Base-by-base conservation (phyloP, 2,888 invertebrate genomes). In the Melipona beecheii region DNA sequence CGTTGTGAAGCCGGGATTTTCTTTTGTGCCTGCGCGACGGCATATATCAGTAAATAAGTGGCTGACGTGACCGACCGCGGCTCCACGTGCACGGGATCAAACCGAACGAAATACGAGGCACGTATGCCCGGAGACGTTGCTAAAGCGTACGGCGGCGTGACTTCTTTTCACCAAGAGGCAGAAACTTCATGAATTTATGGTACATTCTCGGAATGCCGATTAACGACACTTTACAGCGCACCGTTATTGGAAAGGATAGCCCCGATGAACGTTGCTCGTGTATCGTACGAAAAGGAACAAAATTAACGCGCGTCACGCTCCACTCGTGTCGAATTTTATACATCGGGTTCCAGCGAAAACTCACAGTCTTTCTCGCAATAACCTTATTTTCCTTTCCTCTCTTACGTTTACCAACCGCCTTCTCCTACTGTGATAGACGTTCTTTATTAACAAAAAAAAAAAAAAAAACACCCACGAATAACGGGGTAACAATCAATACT, bases 31-130 rank as follows among this genome's bases (percentile, higher is more conserved):
- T 75, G 73, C 66, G 43, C 43, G 83, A 81, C 79, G 68, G 82
- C 81, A 79, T 86, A 86, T 89, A 83, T 80, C 86, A 75, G 87
- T 87, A 89, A 89, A 89, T 89, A 89, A 88, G 87, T 84, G 83
- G 77, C 81, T 85, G 71, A 86, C 82, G 76, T 75, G 89, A 83
- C 87, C 71, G 62, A 17, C 56, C 78, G 60, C 17, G 65, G 19
- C 58, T 71, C 49, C 78, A 27, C 31, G 60, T n/a, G 24, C 49
- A 74, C 74, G 52, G 69, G 84, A 86, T 86, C 75, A 76, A 85
- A 81, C 74, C 66, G 43, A 65, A 60, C 69, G 43, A 75, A 81
- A 88, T 81, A 82, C 88, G 75, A n/a, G 79, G 83, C 88, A 88
- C 88, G 88, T 88, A 88, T 81, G 69, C 60, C 81, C 65, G 27